A percentile compares a stretch with the other conserved stretches of the same genome.
These are phyloP conservation scores for Porites lutea DNA, from an alignment of 64 coral and sea anemone species.

Conservation along the genomic window DNA sequence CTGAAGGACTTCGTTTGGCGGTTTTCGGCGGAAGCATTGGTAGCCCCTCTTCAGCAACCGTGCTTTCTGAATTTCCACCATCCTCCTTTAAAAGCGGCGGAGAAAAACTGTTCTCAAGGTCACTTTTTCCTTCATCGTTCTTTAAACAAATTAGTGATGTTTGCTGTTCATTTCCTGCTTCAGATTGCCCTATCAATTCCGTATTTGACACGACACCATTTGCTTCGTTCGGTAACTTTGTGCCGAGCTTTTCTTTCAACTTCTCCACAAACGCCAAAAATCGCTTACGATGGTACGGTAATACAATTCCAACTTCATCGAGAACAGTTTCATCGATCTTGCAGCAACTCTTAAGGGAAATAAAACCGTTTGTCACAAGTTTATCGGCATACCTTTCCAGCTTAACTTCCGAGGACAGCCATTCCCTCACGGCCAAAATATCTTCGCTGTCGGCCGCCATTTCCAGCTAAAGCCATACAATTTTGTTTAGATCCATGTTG, in stretches of 20 bases:
- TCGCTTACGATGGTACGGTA: constrained; percentile 85
- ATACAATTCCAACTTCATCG: constrained; percentile 74
- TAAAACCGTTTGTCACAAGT: constrained; percentile 79
- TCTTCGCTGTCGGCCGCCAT: constrained; percentile 59
- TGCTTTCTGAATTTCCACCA: background rate
- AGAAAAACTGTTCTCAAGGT: background rate
- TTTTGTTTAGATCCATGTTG: constrained; percentile 25
- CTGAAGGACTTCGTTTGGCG: background rate
- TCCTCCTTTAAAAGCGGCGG: background rate
- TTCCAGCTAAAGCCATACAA: background rate
- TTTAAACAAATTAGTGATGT: background rate
- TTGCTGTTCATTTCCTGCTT: constrained; percentile 65
- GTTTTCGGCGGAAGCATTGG: constrained; percentile 9
- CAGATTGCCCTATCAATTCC: constrained; percentile 51
- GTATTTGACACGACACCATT: constrained; percentile 14
- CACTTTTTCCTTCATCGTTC: background rate
- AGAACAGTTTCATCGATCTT: constrained; percentile 68
- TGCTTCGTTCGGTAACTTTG: background rate
- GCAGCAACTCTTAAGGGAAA: constrained; percentile 61
- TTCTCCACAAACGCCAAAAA: constrained; percentile 63
- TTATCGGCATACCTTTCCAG: constrained; percentile 93
- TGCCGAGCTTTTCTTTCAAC: constrained; percentile 42
- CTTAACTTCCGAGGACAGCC: constrained; percentile 82
- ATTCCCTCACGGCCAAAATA: constrained; percentile 68
- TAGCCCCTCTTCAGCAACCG: background rate